Evolutionary conservation across 2,797 vertebrate genomes (phyloP).

Genomic region (Momotus momota): DNA sequence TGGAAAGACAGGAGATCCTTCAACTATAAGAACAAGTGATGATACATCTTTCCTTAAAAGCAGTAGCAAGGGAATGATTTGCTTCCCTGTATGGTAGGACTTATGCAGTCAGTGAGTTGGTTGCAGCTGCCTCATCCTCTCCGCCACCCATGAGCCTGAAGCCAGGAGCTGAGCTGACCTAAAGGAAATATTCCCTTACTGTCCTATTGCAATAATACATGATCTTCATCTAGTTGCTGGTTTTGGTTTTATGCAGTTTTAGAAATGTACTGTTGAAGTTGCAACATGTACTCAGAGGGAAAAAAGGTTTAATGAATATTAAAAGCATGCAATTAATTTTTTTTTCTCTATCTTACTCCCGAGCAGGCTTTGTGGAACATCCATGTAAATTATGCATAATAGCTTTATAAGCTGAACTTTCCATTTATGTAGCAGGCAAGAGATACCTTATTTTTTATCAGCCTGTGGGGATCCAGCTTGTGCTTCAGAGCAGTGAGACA

Average conservation of each 20-base stretch:
- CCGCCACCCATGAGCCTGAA: neutral
- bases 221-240: neutral
- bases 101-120: neutral
- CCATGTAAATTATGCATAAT: conserved; percentile 22
- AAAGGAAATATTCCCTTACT: neutral
- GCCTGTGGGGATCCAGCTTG: neutral
- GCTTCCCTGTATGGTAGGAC: neutral
- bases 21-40: neutral
- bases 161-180: neutral
- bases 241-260: neutral
- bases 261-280: neutral
- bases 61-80: neutral
- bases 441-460: neutral
- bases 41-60: neutral
- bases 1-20: neutral
- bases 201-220: neutral
- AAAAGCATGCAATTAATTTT: conserved; percentile 14
- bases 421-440: neutral
- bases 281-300: neutral
- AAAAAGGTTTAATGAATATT: conserved; percentile 23
- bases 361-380: neutral
- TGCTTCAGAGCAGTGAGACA: neutral
- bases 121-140: neutral
- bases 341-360: neutral
- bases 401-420: conserved; percentile 9